Conservation (phyloP, 2,113 vertebrate species). For the Tetrax tetrax region DNA sequence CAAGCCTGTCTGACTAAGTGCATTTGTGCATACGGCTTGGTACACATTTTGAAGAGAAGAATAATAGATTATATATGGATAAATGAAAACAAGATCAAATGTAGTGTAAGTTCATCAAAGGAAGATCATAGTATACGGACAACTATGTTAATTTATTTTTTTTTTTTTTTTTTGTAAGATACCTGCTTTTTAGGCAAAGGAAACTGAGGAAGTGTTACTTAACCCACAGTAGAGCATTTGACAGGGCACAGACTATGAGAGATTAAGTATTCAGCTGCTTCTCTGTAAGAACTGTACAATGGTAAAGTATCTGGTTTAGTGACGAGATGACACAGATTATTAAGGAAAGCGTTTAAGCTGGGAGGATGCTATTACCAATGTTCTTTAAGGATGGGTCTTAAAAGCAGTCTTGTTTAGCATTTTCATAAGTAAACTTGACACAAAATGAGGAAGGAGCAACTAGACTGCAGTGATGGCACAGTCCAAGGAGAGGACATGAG, state of each 20-base stretch:
- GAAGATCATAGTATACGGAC: neutral
- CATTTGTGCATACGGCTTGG: neutral
- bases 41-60: neutral
- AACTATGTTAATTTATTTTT: too few relatives aligned
- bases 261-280: neutral
- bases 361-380: neutral
- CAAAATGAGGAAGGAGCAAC: neutral
- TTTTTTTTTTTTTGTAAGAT: neutral
- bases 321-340: neutral
- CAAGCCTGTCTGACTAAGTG: neutral
- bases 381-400: neutral
- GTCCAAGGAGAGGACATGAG: neutral
- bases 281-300: neutral
- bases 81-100: neutral
- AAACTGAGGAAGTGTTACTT: neutral
- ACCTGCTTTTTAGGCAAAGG: neutral
- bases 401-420: neutral
- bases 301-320: neutral
- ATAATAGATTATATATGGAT: neutral
- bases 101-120: neutral
- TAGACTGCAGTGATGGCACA: neutral
- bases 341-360: neutral
- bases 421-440: neutral
- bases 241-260: neutral
- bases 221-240: neutral